Evolutionary conservation across 2,888 invertebrate species (phyloP), one percentile per base, ranked within the genome.

Genomic region (Stramonita haemastoma): DNA sequence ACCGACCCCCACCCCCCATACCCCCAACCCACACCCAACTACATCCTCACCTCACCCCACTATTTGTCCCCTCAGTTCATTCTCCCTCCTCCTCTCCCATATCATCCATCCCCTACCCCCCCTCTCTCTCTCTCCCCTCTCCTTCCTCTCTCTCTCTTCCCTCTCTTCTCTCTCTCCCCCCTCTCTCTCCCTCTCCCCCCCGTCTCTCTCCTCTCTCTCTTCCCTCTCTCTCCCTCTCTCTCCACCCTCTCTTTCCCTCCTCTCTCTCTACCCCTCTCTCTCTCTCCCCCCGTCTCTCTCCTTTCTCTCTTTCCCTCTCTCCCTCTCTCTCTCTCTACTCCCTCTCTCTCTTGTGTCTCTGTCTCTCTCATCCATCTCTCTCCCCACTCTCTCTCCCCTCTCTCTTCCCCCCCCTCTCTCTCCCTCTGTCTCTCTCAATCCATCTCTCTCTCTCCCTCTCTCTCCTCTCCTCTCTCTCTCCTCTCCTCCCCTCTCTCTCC

Each of bases 221-320:
- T 8, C 2, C 46, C 46, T n/a, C n/a, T n/a, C 46, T 2, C 2
- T 8, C 46, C 46, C n/a, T n/a, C 46, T 46, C 46, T 46, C 46
- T 8, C 46, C 46, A 2, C 2, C 46, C 46, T n/a, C n/a, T n/a
- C 46, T 2, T 5, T 8, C 46, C 46, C n/a, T n/a, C 46, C 46
- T 46, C n/a, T 46, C 4, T 46, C 46, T 46, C 46, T 8, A n/a
- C 46, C 46, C 46, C 2, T 8, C 46, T n/a, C n/a, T n/a, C 46
- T 2, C 2, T 8, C 46, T 8, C n/a, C n/a, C 46, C 46, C 8
- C 8, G 46, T 46, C 46, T 46, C 46, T 8, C 73, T n/a, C n/a
- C 29, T n/a, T n/a, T 0, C 13, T 4, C 29, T 0, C n/a, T n/a
- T 4, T 4, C 26, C n/a, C n/a, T 2, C n/a, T n/a, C n/a, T 2